phyloP scores from a whole-genome alignment of 2,113 vertebrate species.

The Pseudorectes ferrugineus region DNA sequence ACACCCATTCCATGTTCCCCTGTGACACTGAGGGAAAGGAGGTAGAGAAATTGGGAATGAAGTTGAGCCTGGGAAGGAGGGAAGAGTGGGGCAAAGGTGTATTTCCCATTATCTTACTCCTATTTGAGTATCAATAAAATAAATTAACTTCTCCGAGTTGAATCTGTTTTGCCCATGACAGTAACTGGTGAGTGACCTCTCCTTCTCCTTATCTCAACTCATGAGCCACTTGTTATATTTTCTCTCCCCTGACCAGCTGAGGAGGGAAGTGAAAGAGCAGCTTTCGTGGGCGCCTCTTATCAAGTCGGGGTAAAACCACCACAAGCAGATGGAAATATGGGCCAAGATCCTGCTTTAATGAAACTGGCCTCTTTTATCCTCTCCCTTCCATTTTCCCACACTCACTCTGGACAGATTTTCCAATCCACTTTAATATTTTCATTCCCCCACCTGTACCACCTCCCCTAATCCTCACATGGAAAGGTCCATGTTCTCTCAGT shows the following conservation, averaged over 20 bases:
- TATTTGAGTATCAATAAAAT: neutral
- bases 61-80: neutral
- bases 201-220: neutral
- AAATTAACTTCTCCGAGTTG: fast-evolving
- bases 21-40: neutral
- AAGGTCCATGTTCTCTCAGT: neutral
- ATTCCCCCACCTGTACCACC: neutral
- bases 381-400: neutral
- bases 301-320: neutral
- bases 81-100: neutral
- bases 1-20: neutral
- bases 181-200: neutral
- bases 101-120: neutral
- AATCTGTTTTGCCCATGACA: neutral
- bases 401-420: neutral
- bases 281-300: fast-evolving
- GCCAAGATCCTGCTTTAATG: neutral
- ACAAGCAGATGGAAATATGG: neutral
- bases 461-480: neutral
- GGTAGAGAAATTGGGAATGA: neutral
- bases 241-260: neutral
- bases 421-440: neutral
- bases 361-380: neutral
- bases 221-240: neutral
- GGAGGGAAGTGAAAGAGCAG: neutral